These are phyloP conservation scores for Hydrolagus affinis DNA, from an alignment of 2,113 vertebrate genomes.

Conservation along the genomic window DNA sequence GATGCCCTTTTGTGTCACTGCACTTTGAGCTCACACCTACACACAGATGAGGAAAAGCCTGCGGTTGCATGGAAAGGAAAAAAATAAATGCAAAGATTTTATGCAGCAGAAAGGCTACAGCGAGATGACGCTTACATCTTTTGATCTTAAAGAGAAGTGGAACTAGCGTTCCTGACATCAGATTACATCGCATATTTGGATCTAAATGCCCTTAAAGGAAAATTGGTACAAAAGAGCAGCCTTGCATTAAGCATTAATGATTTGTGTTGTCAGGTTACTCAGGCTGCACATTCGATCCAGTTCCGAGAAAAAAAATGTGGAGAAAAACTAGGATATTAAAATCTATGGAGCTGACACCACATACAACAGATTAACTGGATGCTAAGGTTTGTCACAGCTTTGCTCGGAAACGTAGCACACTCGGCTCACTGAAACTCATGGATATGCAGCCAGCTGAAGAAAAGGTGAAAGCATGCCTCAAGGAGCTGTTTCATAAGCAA, in stretches of 20 bases:
- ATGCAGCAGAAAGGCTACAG: constrained; percentile 35
- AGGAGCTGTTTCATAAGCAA: neutral
- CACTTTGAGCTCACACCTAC: neutral
- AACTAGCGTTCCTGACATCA: constrained; percentile 32
- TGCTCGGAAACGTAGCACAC: neutral
- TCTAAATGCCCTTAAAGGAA: constrained; percentile 28
- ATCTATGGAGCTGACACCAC: neutral
- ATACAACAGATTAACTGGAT: neutral
- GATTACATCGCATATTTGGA: constrained; percentile 24
- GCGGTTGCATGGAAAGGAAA: neutral
- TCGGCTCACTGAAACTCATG: neutral
- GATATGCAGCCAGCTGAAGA: neutral
- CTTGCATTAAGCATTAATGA: constrained; percentile 43
- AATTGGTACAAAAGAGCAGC: constrained; percentile 23
- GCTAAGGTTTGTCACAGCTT: constrained; percentile 9
- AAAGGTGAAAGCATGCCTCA: neutral
- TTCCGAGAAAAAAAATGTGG: neutral
- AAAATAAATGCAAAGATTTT: neutral
- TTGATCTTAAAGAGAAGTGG: constrained; percentile 44
- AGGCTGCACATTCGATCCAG: constrained; percentile 29
- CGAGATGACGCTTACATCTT: constrained; percentile 44
- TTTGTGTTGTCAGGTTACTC: constrained; percentile 40
- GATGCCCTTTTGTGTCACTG: neutral
- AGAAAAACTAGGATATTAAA: constrained; percentile 25
- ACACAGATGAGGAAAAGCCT: neutral